Conservation (phyloP, 1,140 invertebrate genomes). For the Batillaria attramentaria region DNA sequence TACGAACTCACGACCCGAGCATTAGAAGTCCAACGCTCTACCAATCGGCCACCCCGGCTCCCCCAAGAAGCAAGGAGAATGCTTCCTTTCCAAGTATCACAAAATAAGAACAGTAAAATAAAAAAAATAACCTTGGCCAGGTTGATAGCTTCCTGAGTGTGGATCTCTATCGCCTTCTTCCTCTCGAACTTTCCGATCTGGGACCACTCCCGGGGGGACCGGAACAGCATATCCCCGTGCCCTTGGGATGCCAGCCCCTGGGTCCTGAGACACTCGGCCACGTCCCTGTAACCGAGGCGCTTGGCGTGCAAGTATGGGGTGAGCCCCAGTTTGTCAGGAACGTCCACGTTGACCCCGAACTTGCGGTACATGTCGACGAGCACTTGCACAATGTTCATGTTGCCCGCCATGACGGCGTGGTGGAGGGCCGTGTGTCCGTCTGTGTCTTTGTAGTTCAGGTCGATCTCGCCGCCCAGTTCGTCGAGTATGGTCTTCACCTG, state of each 20-base stretch:
- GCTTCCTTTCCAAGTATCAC: too few species aligned
- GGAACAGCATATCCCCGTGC: constrained; percentile 57
- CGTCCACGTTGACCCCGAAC: constrained; percentile 58
- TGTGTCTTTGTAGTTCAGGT: constrained; percentile 56
- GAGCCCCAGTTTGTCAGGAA: constrained; percentile 58
- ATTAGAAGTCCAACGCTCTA: too few species aligned
- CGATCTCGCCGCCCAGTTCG: constrained; percentile 56
- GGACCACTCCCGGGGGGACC: constrained; percentile 58
- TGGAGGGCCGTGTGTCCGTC: constrained; percentile 62
- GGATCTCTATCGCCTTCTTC: constrained; percentile 36
- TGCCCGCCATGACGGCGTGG: constrained; percentile 55
- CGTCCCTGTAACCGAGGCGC: constrained; percentile 56
- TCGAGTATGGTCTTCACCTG: constrained; percentile 51
- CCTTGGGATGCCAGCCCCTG: constrained; percentile 56
- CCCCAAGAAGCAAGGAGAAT: too few species aligned
- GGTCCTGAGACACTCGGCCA: constrained; percentile 51
- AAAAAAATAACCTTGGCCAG: constrained; percentile 51
- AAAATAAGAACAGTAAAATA: too few species aligned
- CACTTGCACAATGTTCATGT: constrained; percentile 44
- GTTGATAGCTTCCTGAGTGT: constrained; percentile 46
- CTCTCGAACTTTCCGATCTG: constrained; percentile 57
- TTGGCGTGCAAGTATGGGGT: constrained; percentile 64
- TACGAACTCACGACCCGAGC: too few species aligned
- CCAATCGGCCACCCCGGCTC: too few species aligned
- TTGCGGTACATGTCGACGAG: constrained; percentile 52